These are phyloP conservation scores for Holacanthus passer DNA, from an alignment of 2,113 vertebrate genomes.

Conservation along the genomic window DNA sequence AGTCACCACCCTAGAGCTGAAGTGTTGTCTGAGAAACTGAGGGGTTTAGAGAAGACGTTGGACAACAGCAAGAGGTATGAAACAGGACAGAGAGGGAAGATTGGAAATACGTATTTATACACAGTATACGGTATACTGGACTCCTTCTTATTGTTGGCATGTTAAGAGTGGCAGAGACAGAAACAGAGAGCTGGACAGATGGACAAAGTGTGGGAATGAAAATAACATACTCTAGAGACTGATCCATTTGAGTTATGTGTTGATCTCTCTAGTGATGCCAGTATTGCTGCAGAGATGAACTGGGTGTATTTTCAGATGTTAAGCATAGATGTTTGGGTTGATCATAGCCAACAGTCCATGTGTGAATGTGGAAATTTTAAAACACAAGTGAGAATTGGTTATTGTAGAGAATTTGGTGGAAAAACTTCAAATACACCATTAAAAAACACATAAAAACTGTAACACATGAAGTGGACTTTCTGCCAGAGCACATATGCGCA, in stretches of 20 bases:
- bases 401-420: too few species aligned
- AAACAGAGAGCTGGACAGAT: neutral
- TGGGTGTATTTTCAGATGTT: too few species aligned
- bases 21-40: constrained; percentile 15
- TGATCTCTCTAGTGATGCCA: neutral
- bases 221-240: neutral
- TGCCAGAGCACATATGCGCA: too few species aligned
- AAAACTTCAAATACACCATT: too few species aligned
- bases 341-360: too few species aligned
- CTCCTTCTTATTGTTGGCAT: neutral
- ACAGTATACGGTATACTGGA: neutral
- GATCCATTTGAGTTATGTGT: too few species aligned
- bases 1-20: constrained; percentile 22
- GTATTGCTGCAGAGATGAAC: too few species aligned
- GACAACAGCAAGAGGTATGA: neutral
- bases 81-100: neutral
- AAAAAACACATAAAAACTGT: too few species aligned
- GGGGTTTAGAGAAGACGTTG: neutral
- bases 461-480: too few species aligned
- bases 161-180: neutral
- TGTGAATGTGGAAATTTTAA: too few species aligned
- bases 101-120: neutral
- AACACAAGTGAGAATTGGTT: too few species aligned
- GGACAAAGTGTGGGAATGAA: neutral
- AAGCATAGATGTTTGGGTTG: too few species aligned